Evolutionary conservation across 2,888 invertebrate genomes (phyloP).

Genomic region (Pegoplata infirma): DNA sequence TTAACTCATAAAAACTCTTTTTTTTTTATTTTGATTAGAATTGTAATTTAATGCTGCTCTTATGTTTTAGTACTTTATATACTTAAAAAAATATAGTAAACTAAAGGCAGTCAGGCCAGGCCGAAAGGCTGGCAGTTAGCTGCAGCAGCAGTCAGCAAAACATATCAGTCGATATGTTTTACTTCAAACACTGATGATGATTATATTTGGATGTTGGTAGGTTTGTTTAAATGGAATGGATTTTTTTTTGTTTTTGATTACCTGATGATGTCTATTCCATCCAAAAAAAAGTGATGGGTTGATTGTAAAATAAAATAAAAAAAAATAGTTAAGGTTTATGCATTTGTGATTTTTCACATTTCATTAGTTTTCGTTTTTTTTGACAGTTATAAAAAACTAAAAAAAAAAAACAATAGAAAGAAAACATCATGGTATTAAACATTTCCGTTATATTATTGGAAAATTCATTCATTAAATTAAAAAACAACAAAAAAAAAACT

Average conservation of each 20-base stretch:
- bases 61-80: conserved; percentile 43
- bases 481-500: conserved; percentile 18
- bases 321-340: conserved; percentile 52
- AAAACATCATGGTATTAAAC: conserved; percentile 32
- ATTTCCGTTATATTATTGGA: conserved; percentile 50
- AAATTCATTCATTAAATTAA: conserved; percentile 24
- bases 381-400: conserved; percentile 34
- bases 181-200: conserved; percentile 26
- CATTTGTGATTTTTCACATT: conserved; percentile 65
- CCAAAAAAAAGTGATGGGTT: conserved; percentile 9
- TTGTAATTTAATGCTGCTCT: conserved; percentile 57
- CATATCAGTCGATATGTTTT: neutral
- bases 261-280: conserved; percentile 15
- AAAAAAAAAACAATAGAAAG: conserved; percentile 20
- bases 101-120: no score
- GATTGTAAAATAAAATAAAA: conserved; percentile 21
- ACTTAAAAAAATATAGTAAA: no score
- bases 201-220: conserved; percentile 5
- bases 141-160: neutral
- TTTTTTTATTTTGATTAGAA: conserved; percentile 56
- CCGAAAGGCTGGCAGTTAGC: no score
- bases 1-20: conserved; percentile 35
- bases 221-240: no score
- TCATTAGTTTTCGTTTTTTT: conserved; percentile 63
- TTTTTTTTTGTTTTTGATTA: conserved; percentile 1